Conservation (phyloP, 1,140 invertebrate species). For the Anoplophora glabripennis region DNA sequence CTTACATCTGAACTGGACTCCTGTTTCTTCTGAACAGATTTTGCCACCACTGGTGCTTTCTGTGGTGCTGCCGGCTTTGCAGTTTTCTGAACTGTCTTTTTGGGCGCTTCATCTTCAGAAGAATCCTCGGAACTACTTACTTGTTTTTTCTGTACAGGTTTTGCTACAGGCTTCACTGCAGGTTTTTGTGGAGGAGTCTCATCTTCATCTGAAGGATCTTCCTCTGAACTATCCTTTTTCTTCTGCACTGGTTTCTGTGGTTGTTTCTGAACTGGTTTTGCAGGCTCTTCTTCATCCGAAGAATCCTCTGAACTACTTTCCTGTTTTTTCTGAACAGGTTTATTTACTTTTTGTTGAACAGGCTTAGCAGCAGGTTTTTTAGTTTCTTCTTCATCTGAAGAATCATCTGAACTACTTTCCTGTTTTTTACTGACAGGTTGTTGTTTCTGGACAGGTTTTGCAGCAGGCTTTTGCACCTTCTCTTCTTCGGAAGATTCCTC, state of each 20-base stretch:
- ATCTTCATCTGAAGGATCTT: constrained; percentile 29
- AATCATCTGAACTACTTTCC: constrained; percentile 25
- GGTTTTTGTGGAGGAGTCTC: constrained; percentile 19
- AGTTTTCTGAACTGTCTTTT: constrained; percentile 21
- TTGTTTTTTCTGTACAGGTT: constrained; percentile 22
- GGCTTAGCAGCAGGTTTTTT: constrained; percentile 3
- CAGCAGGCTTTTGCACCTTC: constrained; percentile 12
- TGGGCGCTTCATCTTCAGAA: constrained; percentile 24
- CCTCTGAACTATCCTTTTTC: constrained; percentile 26
- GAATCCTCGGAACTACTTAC: constrained; percentile 22
- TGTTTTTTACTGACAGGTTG: constrained; percentile 6
- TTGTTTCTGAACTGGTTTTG: constrained; percentile 23
- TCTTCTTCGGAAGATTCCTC: constrained; percentile 33
- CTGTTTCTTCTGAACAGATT: constrained; percentile 9
- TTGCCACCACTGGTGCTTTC: constrained; percentile 7
- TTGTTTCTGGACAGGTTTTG: constrained; percentile 15
- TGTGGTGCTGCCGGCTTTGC: constrained; percentile 3
- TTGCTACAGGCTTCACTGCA: constrained; percentile 26
- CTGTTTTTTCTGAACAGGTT: constrained; percentile 21
- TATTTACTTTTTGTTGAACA: constrained; percentile 24
- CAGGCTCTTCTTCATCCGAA: constrained; percentile 24
- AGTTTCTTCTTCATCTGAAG: constrained; percentile 28
- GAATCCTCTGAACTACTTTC: constrained; percentile 21
- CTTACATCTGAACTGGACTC: constrained; percentile 12
- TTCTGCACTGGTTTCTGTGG: constrained; percentile 8